Evolutionary conservation across 2,888 invertebrate species (phyloP), one percentile per base, ranked within the genome.

Genomic region (Rhamphomyia laevipes): DNA sequence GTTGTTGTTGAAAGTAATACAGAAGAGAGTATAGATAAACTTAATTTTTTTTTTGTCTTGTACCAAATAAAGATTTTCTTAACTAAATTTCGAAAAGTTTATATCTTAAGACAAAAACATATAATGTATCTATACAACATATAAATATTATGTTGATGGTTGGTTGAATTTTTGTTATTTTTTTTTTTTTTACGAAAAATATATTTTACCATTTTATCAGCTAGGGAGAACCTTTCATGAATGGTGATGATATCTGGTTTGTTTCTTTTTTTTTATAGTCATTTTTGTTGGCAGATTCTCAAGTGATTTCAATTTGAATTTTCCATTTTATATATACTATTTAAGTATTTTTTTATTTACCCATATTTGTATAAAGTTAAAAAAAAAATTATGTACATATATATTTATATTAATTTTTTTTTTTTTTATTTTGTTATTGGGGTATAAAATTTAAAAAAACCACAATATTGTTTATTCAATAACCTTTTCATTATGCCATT

Each of bases 401-500:
- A 13, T 33, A 13, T 30, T 11, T 9, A 9, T 33, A 33, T 11
- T 9, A 6, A 33, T 13, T 5, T n/a, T 35, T 35, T 35, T 35
- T 30, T 30, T 9, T 30, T 9, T 9, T 30, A 30, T 9, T 30
- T 6, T 30, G 11, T 30, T 9, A 9, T 6, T 35, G n/a, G n/a
- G n/a, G 10, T 12, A 35, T n/a, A 35, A 35, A 35, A 35, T n/a
- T n/a, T 33, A n/a, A 35, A n/a, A 35, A 35, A n/a, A 37, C 37
- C 37, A 37, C 37, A 37, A 40, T 18, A 40, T 40, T 40, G 17
- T 18, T 40, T 40, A 40, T 40, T 40, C 40, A 40, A 40, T 40
- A 40, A 40, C 40, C 40, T 40, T 40, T 40, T 40, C 18, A 40
- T 40, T 40, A 40, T 40, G 40, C 23, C n/a, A n/a, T n/a, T 27